These are phyloP conservation scores for Lingula anatina DNA, from an alignment of 2,888 invertebrate genomes.

Conservation along the genomic window DNA sequence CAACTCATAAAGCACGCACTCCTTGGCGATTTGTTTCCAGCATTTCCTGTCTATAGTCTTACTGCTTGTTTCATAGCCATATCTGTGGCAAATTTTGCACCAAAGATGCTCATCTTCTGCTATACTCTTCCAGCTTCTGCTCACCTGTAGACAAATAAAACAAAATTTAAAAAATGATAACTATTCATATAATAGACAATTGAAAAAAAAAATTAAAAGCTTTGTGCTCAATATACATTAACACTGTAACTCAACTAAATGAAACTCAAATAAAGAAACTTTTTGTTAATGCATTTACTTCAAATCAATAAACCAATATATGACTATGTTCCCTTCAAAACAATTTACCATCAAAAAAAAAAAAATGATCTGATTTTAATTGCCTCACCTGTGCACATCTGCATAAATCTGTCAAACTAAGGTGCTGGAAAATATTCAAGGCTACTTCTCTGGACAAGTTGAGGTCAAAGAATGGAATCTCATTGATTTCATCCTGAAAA, in stretches of 20 bases:
- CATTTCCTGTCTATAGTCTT: constrained; percentile 20
- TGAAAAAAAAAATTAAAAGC: no score
- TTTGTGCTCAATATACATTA: no score
- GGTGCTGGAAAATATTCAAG: constrained; percentile 40
- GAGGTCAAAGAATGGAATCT: constrained; percentile 48
- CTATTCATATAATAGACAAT: no score
- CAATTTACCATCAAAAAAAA: background rate
- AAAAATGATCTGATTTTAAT: no score
- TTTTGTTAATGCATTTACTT: no score
- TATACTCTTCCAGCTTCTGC: constrained; percentile 40
- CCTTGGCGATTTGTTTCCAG: constrained; percentile 38
- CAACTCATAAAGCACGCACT: constrained; percentile 22
- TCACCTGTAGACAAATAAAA: constrained; percentile 32
- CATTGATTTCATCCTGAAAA: constrained; percentile 39
- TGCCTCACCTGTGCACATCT: constrained; percentile 39
- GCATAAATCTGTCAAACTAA: constrained; percentile 36
- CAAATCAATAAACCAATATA: no score
- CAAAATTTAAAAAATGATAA: background rate
- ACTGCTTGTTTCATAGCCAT: constrained; percentile 25
- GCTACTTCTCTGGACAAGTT: constrained; percentile 44
- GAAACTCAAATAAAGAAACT: no score
- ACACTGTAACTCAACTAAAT: no score
- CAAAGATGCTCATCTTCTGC: constrained; percentile 48
- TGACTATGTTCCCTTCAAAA: background rate
- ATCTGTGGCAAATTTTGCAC: constrained; percentile 31